Evolutionary conservation across 2,113 vertebrate genomes (phyloP).

Genomic region (Dipodomys ordii): DNA sequence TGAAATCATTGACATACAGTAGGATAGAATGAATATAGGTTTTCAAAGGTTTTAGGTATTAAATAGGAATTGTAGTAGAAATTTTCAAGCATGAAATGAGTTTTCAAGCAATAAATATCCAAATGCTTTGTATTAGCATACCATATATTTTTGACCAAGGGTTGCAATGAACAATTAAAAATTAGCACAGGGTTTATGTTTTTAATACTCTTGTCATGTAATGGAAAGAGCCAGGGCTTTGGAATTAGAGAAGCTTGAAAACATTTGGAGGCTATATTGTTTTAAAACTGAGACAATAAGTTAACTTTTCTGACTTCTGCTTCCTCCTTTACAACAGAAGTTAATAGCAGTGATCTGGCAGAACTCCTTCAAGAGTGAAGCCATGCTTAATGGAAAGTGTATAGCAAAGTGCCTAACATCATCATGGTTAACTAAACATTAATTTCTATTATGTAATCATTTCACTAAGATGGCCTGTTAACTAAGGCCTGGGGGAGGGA

Average conservation of each 20-base stretch:
- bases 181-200: background rate
- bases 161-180: background rate
- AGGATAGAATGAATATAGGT: background rate
- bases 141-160: background rate
- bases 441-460: background rate
- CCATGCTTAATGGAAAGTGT: background rate
- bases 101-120: background rate
- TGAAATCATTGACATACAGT: background rate
- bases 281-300: background rate
- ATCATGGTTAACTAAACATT: constrained; percentile 6
- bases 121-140: background rate
- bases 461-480: background rate
- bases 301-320: background rate
- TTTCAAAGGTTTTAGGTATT: background rate
- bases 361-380: too few relatives aligned
- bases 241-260: background rate
- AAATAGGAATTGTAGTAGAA: background rate
- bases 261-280: background rate
- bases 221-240: background rate
- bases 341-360: background rate
- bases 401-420: background rate
- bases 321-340: background rate
- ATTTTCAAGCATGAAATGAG: background rate
- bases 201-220: background rate
- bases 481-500: background rate